These are phyloP conservation scores for Zonitis immaculata DNA, from an alignment of 2,888 invertebrate genomes.

Conservation along the genomic window DNA sequence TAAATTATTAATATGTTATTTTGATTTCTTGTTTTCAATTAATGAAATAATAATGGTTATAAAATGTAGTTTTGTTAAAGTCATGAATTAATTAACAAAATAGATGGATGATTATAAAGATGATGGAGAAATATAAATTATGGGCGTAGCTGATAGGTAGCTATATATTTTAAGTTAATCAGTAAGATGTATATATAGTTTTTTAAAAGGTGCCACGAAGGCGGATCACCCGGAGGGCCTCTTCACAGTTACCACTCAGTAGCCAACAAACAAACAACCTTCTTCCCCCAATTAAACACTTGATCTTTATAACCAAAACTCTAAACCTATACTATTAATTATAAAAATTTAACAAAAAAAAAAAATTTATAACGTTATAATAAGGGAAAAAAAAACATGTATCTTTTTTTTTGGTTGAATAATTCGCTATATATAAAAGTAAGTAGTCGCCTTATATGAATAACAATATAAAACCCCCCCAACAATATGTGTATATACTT, in stretches of 20 bases:
- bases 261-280: neutral
- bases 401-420: neutral
- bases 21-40: too few relatives aligned
- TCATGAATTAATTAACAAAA: neutral
- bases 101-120: neutral
- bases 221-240: neutral
- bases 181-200: neutral
- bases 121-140: conserved; percentile 19
- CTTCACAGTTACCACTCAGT: neutral
- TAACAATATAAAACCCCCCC: neutral
- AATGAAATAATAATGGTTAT: too few relatives aligned
- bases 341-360: too few relatives aligned
- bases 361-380: too few relatives aligned
- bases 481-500: neutral
- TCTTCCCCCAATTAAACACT: neutral
- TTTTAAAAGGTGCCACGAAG: neutral
- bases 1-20: too few relatives aligned
- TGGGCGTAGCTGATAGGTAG: conserved; percentile 34
- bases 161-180: conserved; percentile 21
- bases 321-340: too few relatives aligned
- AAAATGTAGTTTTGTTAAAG: neutral
- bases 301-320: neutral
- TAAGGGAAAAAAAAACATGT: neutral
- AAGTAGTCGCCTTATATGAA: neutral
- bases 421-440: neutral